These are phyloP conservation scores for Naja naja DNA, from an alignment of 2,113 vertebrate species.

Conservation along the genomic window DNA sequence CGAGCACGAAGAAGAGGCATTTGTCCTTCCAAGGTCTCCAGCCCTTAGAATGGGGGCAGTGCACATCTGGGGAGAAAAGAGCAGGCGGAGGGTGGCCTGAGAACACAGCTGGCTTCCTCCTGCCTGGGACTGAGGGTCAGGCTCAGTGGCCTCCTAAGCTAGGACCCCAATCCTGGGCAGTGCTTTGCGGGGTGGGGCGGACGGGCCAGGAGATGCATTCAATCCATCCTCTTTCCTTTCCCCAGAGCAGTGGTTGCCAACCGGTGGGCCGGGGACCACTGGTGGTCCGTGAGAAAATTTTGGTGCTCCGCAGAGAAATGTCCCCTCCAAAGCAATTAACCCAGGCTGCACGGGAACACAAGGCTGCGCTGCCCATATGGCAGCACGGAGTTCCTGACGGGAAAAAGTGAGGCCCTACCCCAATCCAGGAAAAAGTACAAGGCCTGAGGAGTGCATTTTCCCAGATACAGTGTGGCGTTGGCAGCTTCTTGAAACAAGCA, in stretches of 20 bases:
- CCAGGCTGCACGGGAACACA: no score
- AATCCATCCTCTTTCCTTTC: neutral
- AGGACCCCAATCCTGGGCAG: neutral
- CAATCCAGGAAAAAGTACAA: neutral
- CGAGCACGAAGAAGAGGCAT: neutral
- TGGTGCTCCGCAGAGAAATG: no score
- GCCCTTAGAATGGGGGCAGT: neutral
- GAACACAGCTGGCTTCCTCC: neutral
- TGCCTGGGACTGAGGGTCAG: no score
- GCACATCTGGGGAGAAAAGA: neutral
- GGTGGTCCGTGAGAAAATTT: no score
- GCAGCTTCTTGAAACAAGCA: neutral
- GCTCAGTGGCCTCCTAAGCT: neutral
- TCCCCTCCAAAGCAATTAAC: no score
- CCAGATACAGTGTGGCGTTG: neutral
- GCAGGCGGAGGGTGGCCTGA: no score
- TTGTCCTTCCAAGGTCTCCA: constrained; percentile 16
- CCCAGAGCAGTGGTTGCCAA: no score
- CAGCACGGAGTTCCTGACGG: neutral
- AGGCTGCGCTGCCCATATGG: no score
- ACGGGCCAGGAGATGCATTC: no score
- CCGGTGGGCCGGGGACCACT: no score
- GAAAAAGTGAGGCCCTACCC: neutral
- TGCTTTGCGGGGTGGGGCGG: neutral
- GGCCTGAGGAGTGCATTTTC: neutral